Conservation (phyloP, 1,140 invertebrate species). For the Orussus abietinus region DNA sequence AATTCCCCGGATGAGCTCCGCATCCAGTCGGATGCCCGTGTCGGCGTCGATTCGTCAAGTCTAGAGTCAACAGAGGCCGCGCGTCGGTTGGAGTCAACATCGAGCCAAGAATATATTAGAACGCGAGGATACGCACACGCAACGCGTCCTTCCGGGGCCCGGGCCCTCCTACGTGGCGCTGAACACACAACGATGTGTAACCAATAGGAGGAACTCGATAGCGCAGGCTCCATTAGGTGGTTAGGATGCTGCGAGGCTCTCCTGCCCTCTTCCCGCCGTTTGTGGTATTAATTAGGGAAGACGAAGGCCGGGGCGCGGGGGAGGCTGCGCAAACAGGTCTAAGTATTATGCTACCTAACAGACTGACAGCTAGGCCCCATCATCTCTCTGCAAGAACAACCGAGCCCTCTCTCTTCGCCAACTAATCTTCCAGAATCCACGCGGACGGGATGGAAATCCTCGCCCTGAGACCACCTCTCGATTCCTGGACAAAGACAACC, state of each 20-base stretch:
- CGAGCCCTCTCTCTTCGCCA: slow-evolving; percentile 24
- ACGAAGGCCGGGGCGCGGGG: slow-evolving; percentile 4
- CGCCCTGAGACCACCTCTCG: too few species aligned
- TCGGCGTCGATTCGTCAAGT: too few species aligned
- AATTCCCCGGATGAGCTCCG: too few species aligned
- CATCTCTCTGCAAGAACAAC: slow-evolving; percentile 33
- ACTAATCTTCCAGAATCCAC: slow-evolving; percentile 30
- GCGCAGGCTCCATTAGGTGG: slow-evolving; percentile 16
- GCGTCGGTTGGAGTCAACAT: too few species aligned
- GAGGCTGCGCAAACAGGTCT: slow-evolving; percentile 27
- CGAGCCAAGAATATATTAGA: neutral
- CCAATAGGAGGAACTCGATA: slow-evolving; percentile 13
- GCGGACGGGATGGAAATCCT: too few species aligned
- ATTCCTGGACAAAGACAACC: too few species aligned
- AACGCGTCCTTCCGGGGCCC: too few species aligned
- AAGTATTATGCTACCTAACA: slow-evolving; percentile 36
- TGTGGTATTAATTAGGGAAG: slow-evolving; percentile 15
- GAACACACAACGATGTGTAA: slow-evolving; percentile 9
- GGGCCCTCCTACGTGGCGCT: too few species aligned
- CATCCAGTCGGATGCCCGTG: too few species aligned
- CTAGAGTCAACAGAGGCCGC: too few species aligned
- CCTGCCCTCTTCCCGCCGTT: slow-evolving; percentile 21
- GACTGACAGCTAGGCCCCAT: slow-evolving; percentile 32
- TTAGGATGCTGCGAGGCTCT: slow-evolving; percentile 10
- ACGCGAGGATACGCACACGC: neutral